These are phyloP conservation scores for Phyllotreta striolata DNA, from an alignment of 2,888 invertebrate species.

Conservation along the genomic window DNA sequence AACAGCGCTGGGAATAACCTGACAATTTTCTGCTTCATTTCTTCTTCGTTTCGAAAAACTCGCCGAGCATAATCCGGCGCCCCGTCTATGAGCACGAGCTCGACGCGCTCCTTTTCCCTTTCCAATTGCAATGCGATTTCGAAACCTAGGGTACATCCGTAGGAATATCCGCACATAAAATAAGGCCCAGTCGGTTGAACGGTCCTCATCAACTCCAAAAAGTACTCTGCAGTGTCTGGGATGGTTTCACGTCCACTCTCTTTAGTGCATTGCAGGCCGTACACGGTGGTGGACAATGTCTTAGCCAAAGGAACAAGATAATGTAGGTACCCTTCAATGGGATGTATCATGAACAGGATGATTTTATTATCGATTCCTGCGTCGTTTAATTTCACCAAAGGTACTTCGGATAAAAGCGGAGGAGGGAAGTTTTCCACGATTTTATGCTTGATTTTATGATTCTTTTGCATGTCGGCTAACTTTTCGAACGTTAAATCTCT, in stretches of 20 bases:
- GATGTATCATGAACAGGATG: conserved; percentile 41
- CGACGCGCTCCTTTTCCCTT: conserved; percentile 33
- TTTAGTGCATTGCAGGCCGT: conserved; percentile 40
- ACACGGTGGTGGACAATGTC: conserved; percentile 34
- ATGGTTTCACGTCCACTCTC: conserved; percentile 33
- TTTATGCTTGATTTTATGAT: neutral
- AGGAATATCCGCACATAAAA: conserved; percentile 42
- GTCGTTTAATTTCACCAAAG: conserved; percentile 3
- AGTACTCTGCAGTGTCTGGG: conserved; percentile 29
- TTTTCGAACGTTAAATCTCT: conserved; percentile 41
- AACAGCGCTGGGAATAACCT: conserved; percentile 24
- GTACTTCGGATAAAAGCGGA: conserved; percentile 5
- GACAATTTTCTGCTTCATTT: conserved; percentile 19
- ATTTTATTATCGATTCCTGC: conserved; percentile 14
- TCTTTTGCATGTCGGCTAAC: conserved; percentile 23
- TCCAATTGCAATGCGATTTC: conserved; percentile 41
- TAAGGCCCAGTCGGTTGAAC: conserved; percentile 40
- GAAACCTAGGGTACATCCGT: conserved; percentile 37
- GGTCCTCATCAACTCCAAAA: conserved; percentile 26
- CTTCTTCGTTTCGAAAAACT: conserved; percentile 22
- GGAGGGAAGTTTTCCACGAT: conserved; percentile 18
- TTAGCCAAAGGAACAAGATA: conserved; percentile 33
- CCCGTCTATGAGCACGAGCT: conserved; percentile 38
- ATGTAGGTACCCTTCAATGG: conserved; percentile 40
- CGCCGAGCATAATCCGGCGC: conserved; percentile 32